phyloP scores from a whole-genome alignment of 2,113 vertebrate genomes.

The Cynopterus brachyotis region DNA sequence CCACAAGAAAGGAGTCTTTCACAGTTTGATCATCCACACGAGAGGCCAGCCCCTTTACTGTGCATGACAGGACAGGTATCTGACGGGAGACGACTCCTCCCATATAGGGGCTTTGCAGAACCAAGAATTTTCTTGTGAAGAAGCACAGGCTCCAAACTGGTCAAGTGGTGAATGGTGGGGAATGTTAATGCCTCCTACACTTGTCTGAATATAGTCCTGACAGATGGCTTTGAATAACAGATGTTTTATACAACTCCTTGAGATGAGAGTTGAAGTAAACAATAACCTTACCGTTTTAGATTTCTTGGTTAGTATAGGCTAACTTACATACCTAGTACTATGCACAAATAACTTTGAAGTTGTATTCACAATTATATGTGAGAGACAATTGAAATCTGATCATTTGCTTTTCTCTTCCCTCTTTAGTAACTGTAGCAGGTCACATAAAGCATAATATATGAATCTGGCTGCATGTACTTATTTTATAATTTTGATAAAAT shows the following conservation, averaged over 20 bases:
- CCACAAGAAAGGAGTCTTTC: background rate
- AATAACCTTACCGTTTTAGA: background rate
- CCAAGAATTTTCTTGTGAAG: conserved; percentile 15
- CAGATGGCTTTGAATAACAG: conserved; percentile 67
- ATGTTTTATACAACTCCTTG: conserved; percentile 24
- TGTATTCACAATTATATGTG: background rate
- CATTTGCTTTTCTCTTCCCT: background rate
- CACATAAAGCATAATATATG: background rate
- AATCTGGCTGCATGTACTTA: background rate
- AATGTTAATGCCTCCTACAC: conserved; percentile 57
- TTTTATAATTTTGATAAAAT: background rate
- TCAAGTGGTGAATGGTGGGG: conserved; percentile 52
- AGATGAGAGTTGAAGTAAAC: conserved; percentile 1
- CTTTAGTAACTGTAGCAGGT: background rate
- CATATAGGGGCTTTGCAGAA: background rate
- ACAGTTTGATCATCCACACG: background rate
- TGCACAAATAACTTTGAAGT: background rate
- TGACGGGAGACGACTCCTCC: background rate
- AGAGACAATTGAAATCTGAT: background rate
- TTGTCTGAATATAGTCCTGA: conserved; percentile 65
- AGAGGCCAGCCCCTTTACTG: background rate
- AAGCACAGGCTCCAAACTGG: conserved; percentile 45
- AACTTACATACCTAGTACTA: background rate
- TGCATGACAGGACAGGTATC: background rate
- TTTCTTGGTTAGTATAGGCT: conserved; percentile 10